A percentile compares a stretch with the other conserved stretches of the same genome.
Conservation (phyloP, 2,113 vertebrate genomes). For the Sinocyclocheilus maitianheensis region DNA sequence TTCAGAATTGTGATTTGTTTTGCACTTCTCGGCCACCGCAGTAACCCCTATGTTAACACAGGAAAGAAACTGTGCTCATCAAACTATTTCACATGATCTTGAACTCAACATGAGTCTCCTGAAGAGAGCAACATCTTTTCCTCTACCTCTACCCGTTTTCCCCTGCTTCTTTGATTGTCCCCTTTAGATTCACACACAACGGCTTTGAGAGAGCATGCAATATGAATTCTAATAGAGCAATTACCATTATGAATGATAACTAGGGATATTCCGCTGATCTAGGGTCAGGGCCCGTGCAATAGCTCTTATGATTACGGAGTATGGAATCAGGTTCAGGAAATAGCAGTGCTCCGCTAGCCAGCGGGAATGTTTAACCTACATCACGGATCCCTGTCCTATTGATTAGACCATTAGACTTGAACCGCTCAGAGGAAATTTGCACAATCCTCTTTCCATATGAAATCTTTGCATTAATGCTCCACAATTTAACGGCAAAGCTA, state of each 20-base stretch:
- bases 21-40: no score
- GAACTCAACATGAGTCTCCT: neutral
- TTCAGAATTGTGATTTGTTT: no score
- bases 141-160: neutral
- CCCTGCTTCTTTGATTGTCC: slow-evolving; percentile 16
- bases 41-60: neutral
- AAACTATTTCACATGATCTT: slow-evolving; percentile 2
- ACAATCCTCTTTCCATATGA: slow-evolving; percentile 8
- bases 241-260: slow-evolving; percentile 45
- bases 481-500: neutral
- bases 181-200: slow-evolving; percentile 34
- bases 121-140: neutral
- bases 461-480: slow-evolving; percentile 24
- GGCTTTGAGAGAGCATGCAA: slow-evolving; percentile 24
- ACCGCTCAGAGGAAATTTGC: slow-evolving; percentile 10
- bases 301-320: slow-evolving; percentile 33
- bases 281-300: slow-evolving; percentile 19
- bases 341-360: slow-evolving; percentile 28
- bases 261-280: slow-evolving; percentile 30
- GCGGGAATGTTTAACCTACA: slow-evolving; percentile 37
- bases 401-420: slow-evolving; percentile 44
- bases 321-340: slow-evolving; percentile 18
- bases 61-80: neutral
- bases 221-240: slow-evolving; percentile 41
- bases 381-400: slow-evolving; percentile 30